phyloP scores from a whole-genome alignment of 2,888 invertebrate species.

The Amitus sp. region DNA sequence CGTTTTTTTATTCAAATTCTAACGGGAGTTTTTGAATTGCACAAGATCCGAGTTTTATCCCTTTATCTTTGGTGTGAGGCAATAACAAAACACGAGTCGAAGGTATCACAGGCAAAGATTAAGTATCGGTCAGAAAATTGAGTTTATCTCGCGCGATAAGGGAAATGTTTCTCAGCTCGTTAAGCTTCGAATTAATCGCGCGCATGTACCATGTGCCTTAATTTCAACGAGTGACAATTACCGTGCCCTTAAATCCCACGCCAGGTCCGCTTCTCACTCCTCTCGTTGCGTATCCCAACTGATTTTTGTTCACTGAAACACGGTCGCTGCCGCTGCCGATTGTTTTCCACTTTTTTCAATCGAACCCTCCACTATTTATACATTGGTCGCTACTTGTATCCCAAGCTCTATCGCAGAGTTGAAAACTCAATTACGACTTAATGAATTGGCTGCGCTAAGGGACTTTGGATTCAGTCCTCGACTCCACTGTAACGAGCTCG shows the following conservation, averaged over 20 bases:
- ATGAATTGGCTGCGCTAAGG: constrained; percentile 57
- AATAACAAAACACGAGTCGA: constrained; percentile 12
- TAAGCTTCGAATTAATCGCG: constrained; percentile 63
- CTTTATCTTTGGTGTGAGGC: too few relatives aligned
- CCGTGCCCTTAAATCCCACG: constrained; percentile 33
- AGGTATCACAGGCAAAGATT: constrained; percentile 20
- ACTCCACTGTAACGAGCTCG: constrained; percentile 35
- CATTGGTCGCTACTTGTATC: constrained; percentile 53
- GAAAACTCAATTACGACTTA: constrained; percentile 66
- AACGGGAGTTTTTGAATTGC: too few relatives aligned
- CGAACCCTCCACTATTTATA: constrained; percentile 30
- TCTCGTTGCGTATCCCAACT: constrained; percentile 9
- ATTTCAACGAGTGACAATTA: constrained; percentile 47
- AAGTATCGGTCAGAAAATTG: constrained; percentile 31
- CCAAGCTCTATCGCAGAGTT: constrained; percentile 58
- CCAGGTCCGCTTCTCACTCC: constrained; percentile 11
- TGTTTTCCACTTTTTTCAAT: constrained; percentile 35
- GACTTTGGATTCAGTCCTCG: constrained; percentile 27
- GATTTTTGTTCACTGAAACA: constrained; percentile 36
- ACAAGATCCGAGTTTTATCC: too few relatives aligned
- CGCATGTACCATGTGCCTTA: constrained; percentile 58
- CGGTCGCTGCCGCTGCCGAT: constrained; percentile 40
- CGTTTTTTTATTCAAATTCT: too few relatives aligned
- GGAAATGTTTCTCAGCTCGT: constrained; percentile 51
- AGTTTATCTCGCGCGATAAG: constrained; percentile 35